Conservation (phyloP, 1,140 invertebrate species). For the Papilio polytes region DNA sequence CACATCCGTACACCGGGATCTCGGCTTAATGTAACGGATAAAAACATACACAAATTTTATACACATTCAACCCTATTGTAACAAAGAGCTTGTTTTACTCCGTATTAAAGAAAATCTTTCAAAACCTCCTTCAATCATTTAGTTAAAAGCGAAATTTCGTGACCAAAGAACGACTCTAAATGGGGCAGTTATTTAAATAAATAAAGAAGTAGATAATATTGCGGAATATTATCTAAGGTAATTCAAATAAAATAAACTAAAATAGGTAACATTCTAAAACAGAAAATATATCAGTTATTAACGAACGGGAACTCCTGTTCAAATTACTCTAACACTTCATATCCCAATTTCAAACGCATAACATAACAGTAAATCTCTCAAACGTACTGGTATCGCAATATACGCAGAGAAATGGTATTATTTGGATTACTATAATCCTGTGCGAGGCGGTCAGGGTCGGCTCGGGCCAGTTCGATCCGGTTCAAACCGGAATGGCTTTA, state of each 20-base stretch:
- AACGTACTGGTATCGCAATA: conserved; percentile 6
- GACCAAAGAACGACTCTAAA: no score
- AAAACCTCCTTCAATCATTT: no score
- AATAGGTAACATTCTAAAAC: background rate
- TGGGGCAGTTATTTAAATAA: no score
- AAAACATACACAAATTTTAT: conserved; percentile 8
- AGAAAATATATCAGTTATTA: no score
- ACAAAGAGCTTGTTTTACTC: no score
- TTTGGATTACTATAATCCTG: conserved; percentile 36
- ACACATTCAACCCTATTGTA: background rate
- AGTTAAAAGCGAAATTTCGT: no score
- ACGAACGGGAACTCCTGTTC: background rate
- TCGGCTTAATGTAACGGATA: background rate
- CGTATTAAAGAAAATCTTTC: no score
- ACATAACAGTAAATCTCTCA: conserved; percentile 14
- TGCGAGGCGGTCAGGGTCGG: conserved; percentile 34
- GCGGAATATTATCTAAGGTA: no score
- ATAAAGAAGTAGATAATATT: no score
- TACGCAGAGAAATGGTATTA: conserved; percentile 26
- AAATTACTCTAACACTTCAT: background rate
- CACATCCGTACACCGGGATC: conserved; percentile 18
- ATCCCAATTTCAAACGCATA: background rate
- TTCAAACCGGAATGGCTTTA: conserved; percentile 46
- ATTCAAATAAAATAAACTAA: no score
- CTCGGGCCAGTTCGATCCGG: conserved; percentile 41